Evolutionary conservation across 1,140 invertebrate species (phyloP).

Genomic region (Drosophila rhopaloa): DNA sequence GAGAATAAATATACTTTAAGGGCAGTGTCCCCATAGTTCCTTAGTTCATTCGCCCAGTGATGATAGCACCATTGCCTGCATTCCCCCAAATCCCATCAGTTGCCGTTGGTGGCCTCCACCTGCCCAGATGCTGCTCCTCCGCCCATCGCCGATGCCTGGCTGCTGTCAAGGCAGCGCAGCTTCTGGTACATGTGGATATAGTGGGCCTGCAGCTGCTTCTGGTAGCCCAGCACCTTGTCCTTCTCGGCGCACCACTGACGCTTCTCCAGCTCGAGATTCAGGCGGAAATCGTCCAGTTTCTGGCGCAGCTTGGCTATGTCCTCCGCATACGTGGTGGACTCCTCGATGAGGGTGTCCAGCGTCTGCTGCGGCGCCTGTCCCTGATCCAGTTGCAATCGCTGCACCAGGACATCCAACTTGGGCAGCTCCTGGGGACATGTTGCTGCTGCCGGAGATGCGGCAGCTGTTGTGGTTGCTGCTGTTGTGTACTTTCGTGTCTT

Average conservation of each 20-base stretch:
- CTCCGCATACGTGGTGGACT: constrained; percentile 78
- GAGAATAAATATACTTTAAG: background rate
- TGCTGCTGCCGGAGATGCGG: background rate
- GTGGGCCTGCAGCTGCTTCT: constrained; percentile 79
- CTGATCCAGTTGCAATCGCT: constrained; percentile 52
- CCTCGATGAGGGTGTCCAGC: constrained; percentile 76
- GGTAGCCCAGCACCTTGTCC: constrained; percentile 78
- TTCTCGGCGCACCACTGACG: constrained; percentile 80
- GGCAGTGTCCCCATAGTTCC: background rate
- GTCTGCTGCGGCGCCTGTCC: constrained; percentile 59
- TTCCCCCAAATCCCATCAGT: constrained; percentile 8
- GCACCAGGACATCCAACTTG: constrained; percentile 56
- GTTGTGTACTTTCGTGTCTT: constrained; percentile 65
- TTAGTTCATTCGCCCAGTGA: background rate
- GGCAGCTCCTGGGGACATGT: constrained; percentile 9
- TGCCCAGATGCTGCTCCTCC: background rate
- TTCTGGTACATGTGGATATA: constrained; percentile 84
- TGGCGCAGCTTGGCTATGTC: constrained; percentile 77
- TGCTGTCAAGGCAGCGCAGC: constrained; percentile 72
- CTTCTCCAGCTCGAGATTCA: constrained; percentile 80
- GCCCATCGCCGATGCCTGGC: constrained; percentile 1
- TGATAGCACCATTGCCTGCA: constrained; percentile 5
- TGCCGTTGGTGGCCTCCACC: constrained; percentile 21
- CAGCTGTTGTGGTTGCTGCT: constrained; percentile 1
- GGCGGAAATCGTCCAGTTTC: constrained; percentile 75